Evolutionary conservation across 2,888 invertebrate species (phyloP).

Genomic region (Callimorpha dominula): DNA sequence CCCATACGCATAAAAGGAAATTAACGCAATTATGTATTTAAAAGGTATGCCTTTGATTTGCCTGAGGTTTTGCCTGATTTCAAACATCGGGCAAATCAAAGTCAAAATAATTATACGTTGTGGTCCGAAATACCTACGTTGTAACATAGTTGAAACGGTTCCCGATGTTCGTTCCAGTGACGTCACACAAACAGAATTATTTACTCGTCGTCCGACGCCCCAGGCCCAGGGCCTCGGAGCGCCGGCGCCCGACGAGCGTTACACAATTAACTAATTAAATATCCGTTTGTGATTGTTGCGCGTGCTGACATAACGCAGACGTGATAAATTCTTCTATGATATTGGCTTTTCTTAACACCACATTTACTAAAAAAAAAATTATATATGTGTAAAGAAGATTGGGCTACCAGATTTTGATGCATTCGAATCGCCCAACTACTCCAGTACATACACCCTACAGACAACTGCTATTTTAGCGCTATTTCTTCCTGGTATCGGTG

Average conservation of each 20-base stretch:
- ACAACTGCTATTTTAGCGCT: too few species aligned
- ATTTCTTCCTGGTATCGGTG: too few species aligned
- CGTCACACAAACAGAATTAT: conserved; percentile 7
- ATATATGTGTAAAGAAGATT: too few species aligned
- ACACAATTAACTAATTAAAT: conserved; percentile 3
- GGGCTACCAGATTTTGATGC: too few species aligned
- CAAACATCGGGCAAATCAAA: not conserved
- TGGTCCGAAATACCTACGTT: not conserved
- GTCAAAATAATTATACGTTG: not conserved
- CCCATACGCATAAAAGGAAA: too few species aligned
- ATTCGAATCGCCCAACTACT: too few species aligned
- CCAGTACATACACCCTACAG: too few species aligned
- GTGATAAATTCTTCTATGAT: not conserved
- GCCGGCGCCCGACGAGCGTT: not conserved
- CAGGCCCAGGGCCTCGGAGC: not conserved
- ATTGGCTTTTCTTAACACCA: not conserved
- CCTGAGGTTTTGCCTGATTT: too few species aligned
- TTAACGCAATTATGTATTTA: too few species aligned
- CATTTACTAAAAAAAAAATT: not conserved
- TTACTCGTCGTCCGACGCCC: not conserved
- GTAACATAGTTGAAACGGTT: not conserved
- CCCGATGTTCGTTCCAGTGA: conserved; percentile 3
- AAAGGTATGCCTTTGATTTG: too few species aligned
- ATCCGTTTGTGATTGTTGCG: not conserved
- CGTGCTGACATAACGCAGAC: not conserved